Conservation (phyloP, 2,797 vertebrate species). For the Macropodus opercularis region DNA sequence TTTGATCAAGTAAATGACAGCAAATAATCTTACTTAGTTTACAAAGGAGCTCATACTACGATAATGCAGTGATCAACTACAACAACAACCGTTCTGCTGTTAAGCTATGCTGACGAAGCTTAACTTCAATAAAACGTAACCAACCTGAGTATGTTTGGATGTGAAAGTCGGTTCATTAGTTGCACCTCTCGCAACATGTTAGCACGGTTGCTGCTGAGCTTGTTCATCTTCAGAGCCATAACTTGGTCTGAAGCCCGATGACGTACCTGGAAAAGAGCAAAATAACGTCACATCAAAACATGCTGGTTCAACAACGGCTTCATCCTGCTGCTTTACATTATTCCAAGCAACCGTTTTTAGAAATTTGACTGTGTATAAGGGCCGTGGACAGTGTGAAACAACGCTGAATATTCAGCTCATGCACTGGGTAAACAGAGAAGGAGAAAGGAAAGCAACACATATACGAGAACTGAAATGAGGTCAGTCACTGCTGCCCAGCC, state of each 20-base stretch:
- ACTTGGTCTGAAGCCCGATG: constrained; percentile 94
- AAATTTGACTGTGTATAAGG: background rate
- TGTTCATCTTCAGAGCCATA: constrained; percentile 99
- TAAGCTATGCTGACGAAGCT: background rate
- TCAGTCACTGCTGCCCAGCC: constrained; percentile 42
- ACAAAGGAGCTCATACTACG: constrained; percentile 4
- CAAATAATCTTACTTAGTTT: constrained; percentile 8
- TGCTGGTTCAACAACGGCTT: background rate
- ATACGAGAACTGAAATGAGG: constrained; percentile 59
- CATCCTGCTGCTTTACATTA: background rate
- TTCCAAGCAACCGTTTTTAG: background rate
- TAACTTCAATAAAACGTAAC: too few species aligned
- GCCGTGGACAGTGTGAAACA: too few species aligned
- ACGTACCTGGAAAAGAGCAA: constrained; percentile 83
- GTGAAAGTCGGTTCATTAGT: constrained; percentile 96
- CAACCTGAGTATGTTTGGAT: constrained; percentile 82
- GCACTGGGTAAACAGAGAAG: constrained; percentile 21
- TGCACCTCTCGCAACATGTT: constrained; percentile 98
- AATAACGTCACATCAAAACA: background rate
- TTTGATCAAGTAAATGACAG: background rate
- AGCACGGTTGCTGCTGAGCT: constrained; percentile 93
- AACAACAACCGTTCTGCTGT: constrained; percentile 12
- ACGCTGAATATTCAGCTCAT: background rate
- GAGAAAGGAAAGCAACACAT: constrained; percentile 14
- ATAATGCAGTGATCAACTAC: constrained; percentile 1